phyloP scores from a whole-genome alignment of 2,888 invertebrate genomes.

The Allophyes oxyacanthae region DNA sequence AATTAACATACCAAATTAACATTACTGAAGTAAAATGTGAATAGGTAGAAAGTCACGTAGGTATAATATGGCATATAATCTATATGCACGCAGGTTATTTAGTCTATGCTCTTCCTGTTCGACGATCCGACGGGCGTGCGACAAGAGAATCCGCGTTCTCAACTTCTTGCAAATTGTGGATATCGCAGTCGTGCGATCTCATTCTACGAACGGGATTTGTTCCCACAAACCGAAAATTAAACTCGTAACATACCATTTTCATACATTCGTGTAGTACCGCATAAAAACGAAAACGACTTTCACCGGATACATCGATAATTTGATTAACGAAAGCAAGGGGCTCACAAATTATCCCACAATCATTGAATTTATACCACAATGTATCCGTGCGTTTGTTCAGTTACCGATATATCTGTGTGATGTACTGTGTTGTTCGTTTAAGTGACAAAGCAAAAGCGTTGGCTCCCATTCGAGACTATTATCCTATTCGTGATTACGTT shows the following conservation, averaged over 20 bases:
- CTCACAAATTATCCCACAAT: conserved; percentile 72
- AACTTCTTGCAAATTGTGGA: conserved; percentile 78
- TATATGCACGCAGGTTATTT: conserved; percentile 35
- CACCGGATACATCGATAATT: conserved; percentile 85
- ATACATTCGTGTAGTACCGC: conserved; percentile 61
- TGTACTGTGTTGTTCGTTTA: conserved; percentile 82
- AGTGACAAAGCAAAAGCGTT: conserved; percentile 86
- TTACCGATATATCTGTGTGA: conserved; percentile 77
- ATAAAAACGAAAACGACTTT: conserved; percentile 72
- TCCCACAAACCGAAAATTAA: conserved; percentile 59
- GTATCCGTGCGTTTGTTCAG: conserved; percentile 80
- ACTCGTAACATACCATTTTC: conserved; percentile 61
- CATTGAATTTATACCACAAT: conserved; percentile 75
- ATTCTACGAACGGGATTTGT: conserved; percentile 68
- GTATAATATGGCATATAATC: background rate
- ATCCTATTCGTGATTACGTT: conserved; percentile 87
- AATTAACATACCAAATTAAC: too few relatives aligned
- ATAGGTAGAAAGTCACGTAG: conserved; percentile 7
- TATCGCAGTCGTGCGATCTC: conserved; percentile 75
- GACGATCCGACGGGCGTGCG: conserved; percentile 63
- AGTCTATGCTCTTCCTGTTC: conserved; percentile 75
- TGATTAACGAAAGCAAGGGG: conserved; percentile 77
- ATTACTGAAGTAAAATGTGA: too few relatives aligned
- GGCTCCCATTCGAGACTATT: conserved; percentile 84
- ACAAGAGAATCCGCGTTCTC: conserved; percentile 56